Evolutionary conservation across 2,888 invertebrate genomes (phyloP), one percentile per base, ranked within the genome.

Genomic region (Penaeus monodon): DNA sequence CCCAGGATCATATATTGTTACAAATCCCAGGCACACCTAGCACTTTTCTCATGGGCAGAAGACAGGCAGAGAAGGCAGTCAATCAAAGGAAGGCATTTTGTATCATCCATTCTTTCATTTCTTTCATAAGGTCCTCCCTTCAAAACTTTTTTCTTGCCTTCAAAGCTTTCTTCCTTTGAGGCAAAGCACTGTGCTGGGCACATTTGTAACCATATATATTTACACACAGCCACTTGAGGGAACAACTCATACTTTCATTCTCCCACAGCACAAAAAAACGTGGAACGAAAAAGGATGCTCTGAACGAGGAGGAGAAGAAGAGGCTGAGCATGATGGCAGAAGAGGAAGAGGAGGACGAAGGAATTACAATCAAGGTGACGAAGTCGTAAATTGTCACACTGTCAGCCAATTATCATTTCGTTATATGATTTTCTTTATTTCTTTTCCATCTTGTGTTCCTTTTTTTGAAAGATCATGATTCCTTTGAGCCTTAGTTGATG

Each of bases 281-380:
- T 87, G 94, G 94, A 79, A 95, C 94, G 89, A 96, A 96, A 92
- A 96, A 95, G 90, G 95, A 95, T 90, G 93, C 93, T 17, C 91
- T 93, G 82, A 92, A 92, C 86, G 93, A 94, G 24, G 94, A 94
- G 89, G 94, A 94, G 91, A 93, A 92, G 89, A 93, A 93, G 91
- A 94, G 97, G 90, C 95, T 89, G 97, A 97, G 92, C 96, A 96
- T 90, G 90, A 90, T 90, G 90, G 88, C 90, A 63, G 90, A 90
- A 83, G 90, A 90, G 74, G 90, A 90, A 64, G 97, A 97, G 90
- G 96, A 96, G 92, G 96, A 96, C 91, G 95, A 96, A 91, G 93
- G 93, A 91, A 94, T 94, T 89, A 94, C 93, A 81, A 94, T 94
- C 91, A 94, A 94, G 94, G 94, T 94, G 88, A 90, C 81, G 73